Evolutionary conservation across 1,140 invertebrate species (phyloP).

Genomic region (Aphaenogaster floridana): DNA sequence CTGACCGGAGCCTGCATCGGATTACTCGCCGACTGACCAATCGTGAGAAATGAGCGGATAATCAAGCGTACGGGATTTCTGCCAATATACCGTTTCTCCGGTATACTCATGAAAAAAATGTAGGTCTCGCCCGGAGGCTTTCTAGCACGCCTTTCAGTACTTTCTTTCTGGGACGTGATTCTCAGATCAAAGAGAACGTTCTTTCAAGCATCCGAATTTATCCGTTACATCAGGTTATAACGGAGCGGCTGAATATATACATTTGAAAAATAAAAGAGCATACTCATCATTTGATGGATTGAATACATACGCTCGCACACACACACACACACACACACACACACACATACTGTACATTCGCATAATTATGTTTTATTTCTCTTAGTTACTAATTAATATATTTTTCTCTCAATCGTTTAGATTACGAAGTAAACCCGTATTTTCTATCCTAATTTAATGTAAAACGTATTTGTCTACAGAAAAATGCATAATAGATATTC

Average conservation of each 20-base stretch:
- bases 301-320: neutral
- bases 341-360: neutral
- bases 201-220: conserved; percentile 1
- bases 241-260: neutral
- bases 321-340: neutral
- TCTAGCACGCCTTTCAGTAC: conserved; percentile 43
- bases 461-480: neutral
- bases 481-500: neutral
- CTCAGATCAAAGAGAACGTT: conserved; percentile 13
- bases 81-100: conserved; percentile 47
- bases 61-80: conserved; percentile 43
- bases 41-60: conserved; percentile 65
- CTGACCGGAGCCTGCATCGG: conserved; percentile 2
- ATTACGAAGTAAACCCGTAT: neutral
- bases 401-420: conserved; percentile 7
- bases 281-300: neutral
- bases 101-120: conserved; percentile 17
- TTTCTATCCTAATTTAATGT: neutral
- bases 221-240: neutral
- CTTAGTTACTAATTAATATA: neutral
- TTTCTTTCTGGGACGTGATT: conserved; percentile 36
- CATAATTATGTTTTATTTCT: neutral
- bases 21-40: conserved; percentile 49
- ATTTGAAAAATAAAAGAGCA: conserved; percentile 24
- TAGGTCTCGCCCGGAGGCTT: conserved; percentile 46